A percentile compares a stretch with the other conserved stretches of the same genome.
Evolutionary conservation across 1,140 invertebrate genomes (phyloP).

Genomic region (Chrysopa pallens): DNA sequence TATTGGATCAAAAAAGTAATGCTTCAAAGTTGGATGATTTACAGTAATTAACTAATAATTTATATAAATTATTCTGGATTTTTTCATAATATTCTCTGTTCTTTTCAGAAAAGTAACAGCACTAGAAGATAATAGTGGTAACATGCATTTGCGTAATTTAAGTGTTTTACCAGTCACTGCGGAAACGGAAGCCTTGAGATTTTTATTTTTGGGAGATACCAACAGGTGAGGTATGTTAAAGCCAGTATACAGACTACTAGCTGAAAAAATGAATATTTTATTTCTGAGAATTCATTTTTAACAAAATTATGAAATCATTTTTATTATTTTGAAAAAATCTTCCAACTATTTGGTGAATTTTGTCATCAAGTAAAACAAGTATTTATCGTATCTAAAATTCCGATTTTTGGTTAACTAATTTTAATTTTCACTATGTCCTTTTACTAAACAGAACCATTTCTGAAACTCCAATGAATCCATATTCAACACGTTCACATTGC

Average conservation of each 20-base stretch:
- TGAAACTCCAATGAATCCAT: slow-evolving; percentile 45
- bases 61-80: neutral
- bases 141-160: slow-evolving; percentile 39
- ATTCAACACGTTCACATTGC: slow-evolving; percentile 47
- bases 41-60: slow-evolving; percentile 27
- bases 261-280: no score
- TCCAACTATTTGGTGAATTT: no score
- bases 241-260: no score
- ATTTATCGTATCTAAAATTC: no score
- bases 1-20: slow-evolving; percentile 31
- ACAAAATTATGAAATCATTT: no score
- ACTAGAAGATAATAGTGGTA: slow-evolving; percentile 37
- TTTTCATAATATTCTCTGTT: neutral
- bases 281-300: no score
- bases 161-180: slow-evolving; percentile 31
- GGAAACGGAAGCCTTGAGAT: slow-evolving; percentile 39
- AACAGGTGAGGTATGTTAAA: slow-evolving; percentile 23
- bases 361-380: no score
- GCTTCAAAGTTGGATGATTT: slow-evolving; percentile 33
- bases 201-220: slow-evolving; percentile 38
- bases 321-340: no score
- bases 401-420: no score
- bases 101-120: slow-evolving; percentile 29
- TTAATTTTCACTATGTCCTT: slow-evolving; percentile 1
- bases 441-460: slow-evolving; percentile 30